Evolutionary conservation across 1,140 invertebrate genomes (phyloP), one percentile per base, ranked within the genome.

Genomic region (Neocloeon triangulifer): DNA sequence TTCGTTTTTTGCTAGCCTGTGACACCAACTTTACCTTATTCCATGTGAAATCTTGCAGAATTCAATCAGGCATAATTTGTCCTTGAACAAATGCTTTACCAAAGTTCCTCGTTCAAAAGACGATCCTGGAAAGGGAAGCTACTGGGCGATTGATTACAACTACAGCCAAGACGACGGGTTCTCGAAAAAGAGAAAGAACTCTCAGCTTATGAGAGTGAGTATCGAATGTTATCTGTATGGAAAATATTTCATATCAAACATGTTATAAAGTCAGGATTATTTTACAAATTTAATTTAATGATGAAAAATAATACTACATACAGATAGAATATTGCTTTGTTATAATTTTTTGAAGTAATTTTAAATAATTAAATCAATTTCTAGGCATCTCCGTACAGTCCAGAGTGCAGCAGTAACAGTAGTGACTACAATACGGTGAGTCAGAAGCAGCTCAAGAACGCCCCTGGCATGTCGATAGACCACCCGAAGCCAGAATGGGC

Each of bases 71-170:
- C 42, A 45, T 30, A 46, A 44, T 38, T 32, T 46, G 31, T 43
- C 42, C 19, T 28, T 44, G 17, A 45, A 42, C 36, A 42, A 48
- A 29, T 71, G 59, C 47, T 74, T 74, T 46, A 59, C 66, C 38
- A 69, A 67, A 45, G 62, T 69, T 34, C 58, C 65, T 6, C 51
- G 66, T 26, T 60, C 61, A 32, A 66, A 67, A 45, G 63, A 68
- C 39, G 65, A 69, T 45, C 65, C 65, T 2, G 66, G 66, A 37
- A 69, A 66, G 43, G 64, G 64, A 5, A 63, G 61, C 9, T 68
- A 66, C 44, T 68, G 65, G 65, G 59, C 63, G 17, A 65, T 68
- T 42, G 62, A 66, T 43, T 55, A 52, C 37, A 56, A 49, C 36
- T 56, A 61, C 43, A 42, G 34, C 9, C 34, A 39, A 15, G 44